phyloP scores from a whole-genome alignment of 2,797 vertebrate species.

The Manis pentadactyla region DNA sequence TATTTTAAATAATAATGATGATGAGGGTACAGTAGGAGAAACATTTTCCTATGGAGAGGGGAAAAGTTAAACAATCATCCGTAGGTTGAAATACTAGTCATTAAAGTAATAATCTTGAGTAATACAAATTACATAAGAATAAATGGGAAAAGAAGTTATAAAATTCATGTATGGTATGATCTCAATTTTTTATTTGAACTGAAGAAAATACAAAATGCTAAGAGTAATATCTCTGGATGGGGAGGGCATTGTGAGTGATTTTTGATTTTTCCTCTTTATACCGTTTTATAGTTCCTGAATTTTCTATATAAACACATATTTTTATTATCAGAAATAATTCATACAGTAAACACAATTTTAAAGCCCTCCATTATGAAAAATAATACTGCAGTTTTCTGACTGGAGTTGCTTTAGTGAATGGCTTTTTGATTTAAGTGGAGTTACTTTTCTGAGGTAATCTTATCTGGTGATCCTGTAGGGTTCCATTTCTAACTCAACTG shows the following conservation, averaged over 20 bases:
- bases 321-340: conserved; percentile 45
- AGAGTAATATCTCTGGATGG: conserved; percentile 8
- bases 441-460: conserved; percentile 3
- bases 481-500: not conserved
- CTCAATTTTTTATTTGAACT: not conserved
- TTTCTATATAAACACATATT: not conserved
- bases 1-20: not conserved
- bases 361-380: not conserved
- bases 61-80: conserved; percentile 16
- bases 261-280: conserved; percentile 15
- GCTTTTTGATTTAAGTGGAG: not conserved
- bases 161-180: not conserved
- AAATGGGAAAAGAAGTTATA: conserved; percentile 16
- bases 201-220: conserved; percentile 19
- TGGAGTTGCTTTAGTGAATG: not conserved
- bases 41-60: not conserved
- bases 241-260: not conserved
- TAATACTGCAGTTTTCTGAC: not conserved
- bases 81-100: not conserved
- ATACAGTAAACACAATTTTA: not conserved
- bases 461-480: not conserved
- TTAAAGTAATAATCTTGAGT: conserved; percentile 30
- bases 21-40: not conserved
- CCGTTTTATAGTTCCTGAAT: not conserved
- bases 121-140: not conserved